Base-by-base conservation (phyloP, 2,797 vertebrate species). In the Gila robusta region DNA sequence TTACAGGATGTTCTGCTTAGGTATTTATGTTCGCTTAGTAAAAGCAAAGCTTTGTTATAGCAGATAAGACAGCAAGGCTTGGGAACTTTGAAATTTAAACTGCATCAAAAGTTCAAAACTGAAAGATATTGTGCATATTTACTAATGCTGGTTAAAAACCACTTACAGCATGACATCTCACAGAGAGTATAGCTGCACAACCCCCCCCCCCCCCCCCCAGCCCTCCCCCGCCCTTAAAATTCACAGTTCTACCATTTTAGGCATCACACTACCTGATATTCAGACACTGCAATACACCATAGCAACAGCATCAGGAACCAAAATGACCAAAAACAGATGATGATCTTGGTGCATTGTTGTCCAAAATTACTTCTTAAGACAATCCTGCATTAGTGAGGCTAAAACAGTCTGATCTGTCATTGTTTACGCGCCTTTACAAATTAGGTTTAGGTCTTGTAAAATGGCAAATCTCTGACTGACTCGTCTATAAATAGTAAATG, bases 171-270 rank as follows among this genome's bases (percentile, higher is more conserved):
- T 47, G 76, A 72, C 69, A 73, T 85, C 78, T 85, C 84, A 85
- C 83, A 79, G 78, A 85, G 84, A 81, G 56, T 85, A 80, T 62
- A 81, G 23, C 67, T 85, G 67, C 56, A 85, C 39, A 85, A 21
- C n/a, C 66, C 47, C 10, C 9, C 32, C 32, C 32, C 32, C 32
- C 32, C 32, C 32, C 32, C 32, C 32, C 32, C 32, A 1, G 28
- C 28, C 28, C 28, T 2, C 28, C 28, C 28, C n/a, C n/a, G n/a
- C n/a, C n/a, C n/a, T 8, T 69, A 41, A 67, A 79, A 47, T 28
- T 16, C 26, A 35, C 8, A 59, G 16, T 44, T 41, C 5, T 37
- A 19, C 35, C n/a, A 11, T 21, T 85, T 47, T 47, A 69, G 26
- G n/a, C 26, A 56, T 74, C 28, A n/a, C 14, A 17, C 32, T 59